phyloP scores from a whole-genome alignment of 1,140 invertebrate species.

The Chionoecetes opilio region DNA sequence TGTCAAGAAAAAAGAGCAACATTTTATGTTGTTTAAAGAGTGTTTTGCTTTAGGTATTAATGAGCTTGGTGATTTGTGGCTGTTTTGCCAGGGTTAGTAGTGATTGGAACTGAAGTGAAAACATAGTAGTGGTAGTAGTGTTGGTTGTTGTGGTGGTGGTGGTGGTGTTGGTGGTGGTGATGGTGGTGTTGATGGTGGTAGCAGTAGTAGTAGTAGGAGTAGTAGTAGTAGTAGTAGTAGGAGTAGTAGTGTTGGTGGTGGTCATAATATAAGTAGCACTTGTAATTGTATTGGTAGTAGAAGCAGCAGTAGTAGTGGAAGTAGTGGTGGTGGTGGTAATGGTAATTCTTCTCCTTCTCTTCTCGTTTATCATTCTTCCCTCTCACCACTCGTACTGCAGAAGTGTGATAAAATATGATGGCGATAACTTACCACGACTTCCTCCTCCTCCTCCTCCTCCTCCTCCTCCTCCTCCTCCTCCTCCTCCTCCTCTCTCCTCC shows the following conservation, averaged over 20 bases:
- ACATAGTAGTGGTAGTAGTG: not conserved
- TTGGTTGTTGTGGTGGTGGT: not conserved
- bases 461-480: not conserved
- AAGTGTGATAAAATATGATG: constrained; percentile 52
- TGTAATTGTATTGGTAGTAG: not conserved
- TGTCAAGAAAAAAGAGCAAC: not conserved
- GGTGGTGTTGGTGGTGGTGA: not conserved
- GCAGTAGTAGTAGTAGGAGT: not conserved
- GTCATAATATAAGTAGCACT: not conserved
- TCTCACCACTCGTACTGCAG: constrained; percentile 29
- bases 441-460: not conserved
- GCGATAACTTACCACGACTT: not conserved
- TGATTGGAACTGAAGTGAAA: not conserved
- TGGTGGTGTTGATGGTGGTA: not conserved
- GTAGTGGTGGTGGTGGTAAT: not conserved
- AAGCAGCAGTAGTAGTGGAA: too few species aligned
- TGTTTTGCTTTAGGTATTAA: not conserved
- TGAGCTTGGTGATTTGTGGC: not conserved
- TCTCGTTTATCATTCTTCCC: not conserved
- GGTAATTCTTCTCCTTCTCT: not conserved
- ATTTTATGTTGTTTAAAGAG: not conserved
- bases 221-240: not conserved
- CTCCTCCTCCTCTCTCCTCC: not conserved
- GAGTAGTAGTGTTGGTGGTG: not conserved
- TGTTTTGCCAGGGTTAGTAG: not conserved